phyloP scores from a whole-genome alignment of 2,888 invertebrate species.

The Mythimna ferrago region DNA sequence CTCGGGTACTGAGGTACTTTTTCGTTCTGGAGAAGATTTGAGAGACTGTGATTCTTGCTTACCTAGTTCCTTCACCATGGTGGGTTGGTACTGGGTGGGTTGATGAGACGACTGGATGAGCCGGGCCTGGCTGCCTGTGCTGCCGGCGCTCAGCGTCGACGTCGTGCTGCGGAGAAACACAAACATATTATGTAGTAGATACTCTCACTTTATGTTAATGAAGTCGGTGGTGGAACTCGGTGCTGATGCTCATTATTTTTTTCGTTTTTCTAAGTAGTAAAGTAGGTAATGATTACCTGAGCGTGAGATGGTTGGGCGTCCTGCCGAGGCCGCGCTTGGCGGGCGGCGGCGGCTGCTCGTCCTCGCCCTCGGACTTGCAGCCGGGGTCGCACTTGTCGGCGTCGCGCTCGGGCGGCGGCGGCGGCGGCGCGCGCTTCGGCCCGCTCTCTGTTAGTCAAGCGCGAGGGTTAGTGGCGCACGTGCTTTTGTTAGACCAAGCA shows the following conservation, averaged over 20 bases:
- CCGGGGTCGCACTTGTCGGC: constrained; percentile 92
- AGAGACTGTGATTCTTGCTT: constrained; percentile 91
- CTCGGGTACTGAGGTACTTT: constrained; percentile 75
- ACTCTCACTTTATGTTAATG: background rate
- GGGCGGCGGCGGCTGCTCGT: constrained; percentile 93
- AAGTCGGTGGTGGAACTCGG: background rate
- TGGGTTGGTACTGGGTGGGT: constrained; percentile 97
- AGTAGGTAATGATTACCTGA: constrained; percentile 90
- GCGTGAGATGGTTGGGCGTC: constrained; percentile 97
- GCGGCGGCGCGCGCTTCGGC: constrained; percentile 77
- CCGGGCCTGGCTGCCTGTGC: constrained; percentile 97
- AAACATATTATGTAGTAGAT: constrained; percentile 15
- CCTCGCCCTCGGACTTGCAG: constrained; percentile 97
- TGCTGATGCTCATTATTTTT: background rate
- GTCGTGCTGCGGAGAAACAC: constrained; percentile 93
- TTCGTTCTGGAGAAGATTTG: constrained; percentile 89
- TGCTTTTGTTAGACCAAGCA: constrained; percentile 6
- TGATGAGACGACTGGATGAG: constrained; percentile 98
- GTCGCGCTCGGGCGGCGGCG: constrained; percentile 80
- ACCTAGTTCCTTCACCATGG: constrained; percentile 97
- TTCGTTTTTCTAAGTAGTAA: no score
- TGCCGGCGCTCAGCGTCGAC: constrained; percentile 97
- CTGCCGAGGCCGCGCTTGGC: constrained; percentile 94
- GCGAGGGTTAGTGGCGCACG: constrained; percentile 18
- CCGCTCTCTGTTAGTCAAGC: constrained; percentile 70